Percentiles rank a stretch among this genome's conserved stretches.
phyloP scores from a whole-genome alignment of 2,888 invertebrate species.

The Thelaira solivaga region DNA sequence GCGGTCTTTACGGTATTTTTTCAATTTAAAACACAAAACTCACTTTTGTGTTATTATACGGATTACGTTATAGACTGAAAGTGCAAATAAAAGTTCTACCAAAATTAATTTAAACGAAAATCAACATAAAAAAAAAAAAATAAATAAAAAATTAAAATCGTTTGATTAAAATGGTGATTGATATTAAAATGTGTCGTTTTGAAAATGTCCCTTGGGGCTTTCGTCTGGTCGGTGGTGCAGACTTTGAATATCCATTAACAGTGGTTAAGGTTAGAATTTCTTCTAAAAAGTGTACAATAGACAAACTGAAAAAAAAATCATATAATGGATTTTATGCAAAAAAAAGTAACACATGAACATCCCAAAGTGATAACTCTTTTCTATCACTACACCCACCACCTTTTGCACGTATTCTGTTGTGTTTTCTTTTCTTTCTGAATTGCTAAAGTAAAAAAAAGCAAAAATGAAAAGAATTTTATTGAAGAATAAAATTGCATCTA shows the following conservation, averaged over 20 bases:
- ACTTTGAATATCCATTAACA: conserved; percentile 85
- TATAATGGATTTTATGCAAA: too few species aligned
- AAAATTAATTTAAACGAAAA: conserved; percentile 1
- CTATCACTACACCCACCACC: neutral
- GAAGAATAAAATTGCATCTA: conserved; percentile 56
- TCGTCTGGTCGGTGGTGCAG: conserved; percentile 85
- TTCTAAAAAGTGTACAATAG: neutral
- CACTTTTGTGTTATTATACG: conserved; percentile 12
- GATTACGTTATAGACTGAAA: conserved; percentile 2
- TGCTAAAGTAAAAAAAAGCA: conserved; percentile 19
- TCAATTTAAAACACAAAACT: conserved; percentile 50
- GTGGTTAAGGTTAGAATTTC: conserved; percentile 82
- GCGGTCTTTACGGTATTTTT: conserved; percentile 56
- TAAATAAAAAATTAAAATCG: conserved; percentile 5
- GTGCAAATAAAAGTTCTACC: neutral
- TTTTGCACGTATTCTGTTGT: conserved; percentile 7
- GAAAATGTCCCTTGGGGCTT: conserved; percentile 87
- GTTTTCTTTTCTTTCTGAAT: conserved; percentile 10
- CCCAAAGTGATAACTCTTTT: neutral
- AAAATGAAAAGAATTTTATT: conserved; percentile 28
- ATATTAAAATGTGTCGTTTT: conserved; percentile 81
- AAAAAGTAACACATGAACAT: too few species aligned
- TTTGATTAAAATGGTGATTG: conserved; percentile 81
- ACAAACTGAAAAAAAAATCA: neutral
- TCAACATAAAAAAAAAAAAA: neutral